Base-by-base conservation (phyloP, 2,888 invertebrate species). In the Nomada fabriciana region DNA sequence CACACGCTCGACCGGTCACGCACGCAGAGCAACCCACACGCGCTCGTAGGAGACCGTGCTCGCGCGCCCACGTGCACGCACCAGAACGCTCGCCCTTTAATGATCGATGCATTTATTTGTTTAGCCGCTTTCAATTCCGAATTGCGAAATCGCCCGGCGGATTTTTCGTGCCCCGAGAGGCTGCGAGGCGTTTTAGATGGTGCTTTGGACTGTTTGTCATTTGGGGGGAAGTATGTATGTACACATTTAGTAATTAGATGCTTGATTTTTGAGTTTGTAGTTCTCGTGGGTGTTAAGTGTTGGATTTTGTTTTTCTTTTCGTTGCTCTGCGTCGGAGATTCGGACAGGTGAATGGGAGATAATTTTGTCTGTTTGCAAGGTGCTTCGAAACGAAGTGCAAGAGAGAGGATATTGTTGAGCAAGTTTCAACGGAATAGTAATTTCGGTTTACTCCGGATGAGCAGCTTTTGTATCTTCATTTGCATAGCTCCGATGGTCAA, bases 31-130 rank as follows among this genome's bases (percentile, higher is more conserved):
- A 52, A 50, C 72, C 63, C 76, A 73, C 76, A 77, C 75, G 82
- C 87, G 79, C 82, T 73, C 71, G 78, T 68, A 61, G 61, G 82
- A 83, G 68, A 42, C 13, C 43, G 50, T 11, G n/a, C 63, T 63
- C 53, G 68, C 60, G 59, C 76, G 77, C 77, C 77, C 77, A 78
- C 77, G 76, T 53, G 71, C 71, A 52, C 57, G 36, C 64, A 53
- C 63, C 29, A 57, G 57, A 20, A 55, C 67, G 13, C 29, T 47
- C 55, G 59, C 42, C 15, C 18, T 47, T 42, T 75, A 81, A 75
- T 82, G 82, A 82, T 82, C 72, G 75, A 82, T 74, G 82, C 75
- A 75, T 81, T 81, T 81, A 75, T 81, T 75, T 81, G 72, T 75
- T 81, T 74, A 53, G 71, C 63, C 81, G 75, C 67, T 80, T 75